phyloP scores from a whole-genome alignment of 35 echinoderm and acorn worm species.

The Apostichopus japonicus region DNA sequence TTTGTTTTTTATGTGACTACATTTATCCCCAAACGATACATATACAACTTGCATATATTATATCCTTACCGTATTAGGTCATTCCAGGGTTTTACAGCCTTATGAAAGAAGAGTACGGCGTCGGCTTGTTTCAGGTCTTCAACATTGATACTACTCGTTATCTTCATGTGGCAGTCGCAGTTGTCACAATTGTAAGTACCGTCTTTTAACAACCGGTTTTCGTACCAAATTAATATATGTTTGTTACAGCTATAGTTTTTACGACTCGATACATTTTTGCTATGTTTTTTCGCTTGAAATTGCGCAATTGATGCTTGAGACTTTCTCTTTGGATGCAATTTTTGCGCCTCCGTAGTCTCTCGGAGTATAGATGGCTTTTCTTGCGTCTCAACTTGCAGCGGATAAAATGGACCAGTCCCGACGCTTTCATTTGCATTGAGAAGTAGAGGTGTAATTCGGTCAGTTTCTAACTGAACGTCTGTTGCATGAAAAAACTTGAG shows the following conservation, averaged over 20 bases:
- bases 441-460: background rate
- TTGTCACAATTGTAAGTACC: background rate
- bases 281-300: too few species aligned
- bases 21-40: too few species aligned
- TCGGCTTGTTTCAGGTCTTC: background rate
- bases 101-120: conserved; percentile 12
- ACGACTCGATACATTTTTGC: too few species aligned
- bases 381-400: too few species aligned
- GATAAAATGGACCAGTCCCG: too few species aligned
- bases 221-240: background rate
- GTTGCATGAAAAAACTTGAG: background rate
- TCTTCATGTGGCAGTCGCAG: background rate
- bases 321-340: too few species aligned
- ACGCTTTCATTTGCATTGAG: too few species aligned
- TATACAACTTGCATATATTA: too few species aligned
- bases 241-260: background rate
- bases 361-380: too few species aligned
- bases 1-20: too few species aligned
- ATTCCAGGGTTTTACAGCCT: conserved; percentile 11
- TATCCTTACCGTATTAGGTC: background rate
- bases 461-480: background rate
- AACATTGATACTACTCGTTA: background rate
- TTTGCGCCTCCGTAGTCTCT: too few species aligned
- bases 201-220: background rate
- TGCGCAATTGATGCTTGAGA: too few species aligned